Conservation (phyloP, 2,113 vertebrate species). For the Ascaphus truei region DNA sequence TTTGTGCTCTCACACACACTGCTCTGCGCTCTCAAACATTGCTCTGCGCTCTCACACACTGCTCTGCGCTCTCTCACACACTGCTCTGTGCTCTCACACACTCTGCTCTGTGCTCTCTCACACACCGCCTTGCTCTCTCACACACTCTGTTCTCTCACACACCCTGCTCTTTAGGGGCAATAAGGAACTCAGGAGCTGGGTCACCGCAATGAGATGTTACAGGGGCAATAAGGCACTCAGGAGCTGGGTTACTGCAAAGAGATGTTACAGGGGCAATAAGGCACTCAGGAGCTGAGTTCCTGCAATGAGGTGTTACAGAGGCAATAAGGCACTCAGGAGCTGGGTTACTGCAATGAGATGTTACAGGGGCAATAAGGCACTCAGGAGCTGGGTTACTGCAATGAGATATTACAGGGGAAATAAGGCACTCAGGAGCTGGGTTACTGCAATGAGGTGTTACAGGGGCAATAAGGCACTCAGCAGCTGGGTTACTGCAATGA, state of each 20-base stretch:
- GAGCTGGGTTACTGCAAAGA: background rate
- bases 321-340: too few relatives aligned
- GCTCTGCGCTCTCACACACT: too few relatives aligned
- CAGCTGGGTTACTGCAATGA: slow-evolving; percentile 1
- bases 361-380: background rate
- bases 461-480: background rate
- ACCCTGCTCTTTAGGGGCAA: too few relatives aligned
- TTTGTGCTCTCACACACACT: too few relatives aligned
- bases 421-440: background rate
- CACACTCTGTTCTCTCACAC: too few relatives aligned
- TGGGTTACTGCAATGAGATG: background rate
- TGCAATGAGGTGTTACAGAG: background rate
- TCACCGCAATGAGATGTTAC: background rate
- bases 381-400: slow-evolving; percentile 9
- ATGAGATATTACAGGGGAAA: background rate
- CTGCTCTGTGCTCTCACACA: too few relatives aligned
- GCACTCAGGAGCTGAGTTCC: background rate
- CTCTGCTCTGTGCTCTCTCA: too few relatives aligned
- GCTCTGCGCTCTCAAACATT: too few relatives aligned
- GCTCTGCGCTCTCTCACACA: too few relatives aligned
- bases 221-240: background rate
- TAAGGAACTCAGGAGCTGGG: background rate
- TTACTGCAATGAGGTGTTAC: background rate
- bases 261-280: background rate
- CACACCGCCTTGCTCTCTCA: too few relatives aligned